Percentiles rank a stretch among this genome's conserved stretches.
These are phyloP conservation scores for Aspiorhynchus laticeps DNA, from an alignment of 2,113 vertebrate species.

Conservation along the genomic window DNA sequence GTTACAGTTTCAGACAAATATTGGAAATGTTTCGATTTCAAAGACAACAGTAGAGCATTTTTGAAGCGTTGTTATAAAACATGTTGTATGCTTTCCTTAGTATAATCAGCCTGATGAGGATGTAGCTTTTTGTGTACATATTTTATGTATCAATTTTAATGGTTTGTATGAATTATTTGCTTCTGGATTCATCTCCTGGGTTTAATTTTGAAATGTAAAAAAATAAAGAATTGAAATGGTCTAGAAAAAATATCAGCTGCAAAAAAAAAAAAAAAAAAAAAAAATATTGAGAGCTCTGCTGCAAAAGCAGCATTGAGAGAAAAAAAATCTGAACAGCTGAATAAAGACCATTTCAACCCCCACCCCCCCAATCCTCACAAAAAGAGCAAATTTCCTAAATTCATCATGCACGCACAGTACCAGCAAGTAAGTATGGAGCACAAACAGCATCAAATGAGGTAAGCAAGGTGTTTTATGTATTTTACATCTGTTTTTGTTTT, in stretches of 20 bases:
- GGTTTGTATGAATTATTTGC: conserved; percentile 94
- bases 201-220: conserved; percentile 89
- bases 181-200: conserved; percentile 83
- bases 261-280: conserved; percentile 59
- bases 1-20: conserved; percentile 1
- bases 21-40: conserved; percentile 75
- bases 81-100: conserved; percentile 88
- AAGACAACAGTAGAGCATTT: conserved; percentile 58
- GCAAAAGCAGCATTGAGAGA: conserved; percentile 48
- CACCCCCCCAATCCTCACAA: conserved; percentile 80
- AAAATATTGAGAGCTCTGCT: conserved; percentile 43
- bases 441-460: neutral
- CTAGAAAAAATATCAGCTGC: conserved; percentile 77
- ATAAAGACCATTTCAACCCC: conserved; percentile 84
- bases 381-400: conserved; percentile 83
- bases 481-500: neutral
- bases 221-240: conserved; percentile 98
- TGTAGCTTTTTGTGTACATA: conserved; percentile 93
- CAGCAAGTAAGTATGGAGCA: neutral
- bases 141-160: conserved; percentile 96
- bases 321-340: conserved; percentile 59
- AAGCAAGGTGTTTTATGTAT: neutral
- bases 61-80: conserved; percentile 62
- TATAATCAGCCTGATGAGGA: conserved; percentile 74
- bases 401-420: neutral